These are phyloP conservation scores for Rotaria magnacalcarata DNA, from an alignment of 2,888 invertebrate genomes.

Conservation along the genomic window DNA sequence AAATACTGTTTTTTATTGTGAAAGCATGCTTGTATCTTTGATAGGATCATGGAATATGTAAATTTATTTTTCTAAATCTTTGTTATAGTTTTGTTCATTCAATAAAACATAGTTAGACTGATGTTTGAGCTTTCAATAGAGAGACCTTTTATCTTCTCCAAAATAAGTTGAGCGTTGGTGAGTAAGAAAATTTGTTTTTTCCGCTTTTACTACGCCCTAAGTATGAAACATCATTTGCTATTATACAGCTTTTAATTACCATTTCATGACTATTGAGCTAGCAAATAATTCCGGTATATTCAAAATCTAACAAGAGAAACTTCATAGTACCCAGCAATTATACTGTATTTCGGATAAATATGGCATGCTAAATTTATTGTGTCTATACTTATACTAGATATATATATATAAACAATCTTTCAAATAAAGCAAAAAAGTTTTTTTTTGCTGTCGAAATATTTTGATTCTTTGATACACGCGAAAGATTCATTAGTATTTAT, in stretches of 20 bases:
- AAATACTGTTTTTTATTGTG: not conserved
- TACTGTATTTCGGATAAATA: not conserved
- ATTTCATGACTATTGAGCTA: not conserved
- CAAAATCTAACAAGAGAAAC: not conserved
- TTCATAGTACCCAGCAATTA: not conserved
- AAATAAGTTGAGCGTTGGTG: too few relatives aligned
- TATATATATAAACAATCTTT: not conserved
- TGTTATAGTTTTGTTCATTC: not conserved
- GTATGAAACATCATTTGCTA: not conserved
- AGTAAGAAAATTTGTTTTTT: not conserved
- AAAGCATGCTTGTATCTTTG: not conserved
- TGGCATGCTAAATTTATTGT: not conserved
- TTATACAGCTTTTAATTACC: not conserved
- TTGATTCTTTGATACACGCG: not conserved
- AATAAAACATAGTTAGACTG: not conserved
- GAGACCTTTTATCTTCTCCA: not conserved
- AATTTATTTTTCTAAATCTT: not conserved
- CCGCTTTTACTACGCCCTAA: not conserved
- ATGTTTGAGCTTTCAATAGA: not conserved
- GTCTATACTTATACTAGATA: not conserved
- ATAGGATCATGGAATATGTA: not conserved
- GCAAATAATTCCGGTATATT: not conserved
- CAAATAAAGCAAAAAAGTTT: not conserved
- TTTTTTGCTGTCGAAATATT: not conserved
- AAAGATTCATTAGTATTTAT: too few relatives aligned